phyloP scores from a whole-genome alignment of 2,113 vertebrate genomes.

The Donacobius atricapilla region DNA sequence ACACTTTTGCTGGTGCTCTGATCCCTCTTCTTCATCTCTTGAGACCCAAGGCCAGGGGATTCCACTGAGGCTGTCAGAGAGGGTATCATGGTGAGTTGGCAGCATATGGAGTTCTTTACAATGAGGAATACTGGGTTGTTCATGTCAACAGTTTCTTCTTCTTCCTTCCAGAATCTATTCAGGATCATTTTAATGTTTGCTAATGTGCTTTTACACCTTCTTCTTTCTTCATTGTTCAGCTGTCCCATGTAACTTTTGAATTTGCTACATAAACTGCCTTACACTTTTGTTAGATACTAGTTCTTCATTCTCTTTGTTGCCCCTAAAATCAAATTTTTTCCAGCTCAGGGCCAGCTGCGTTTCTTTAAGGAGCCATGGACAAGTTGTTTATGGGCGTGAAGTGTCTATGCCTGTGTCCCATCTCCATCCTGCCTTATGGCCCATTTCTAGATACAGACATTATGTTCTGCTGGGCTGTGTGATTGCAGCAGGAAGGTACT shows the following conservation, averaged over 20 bases:
- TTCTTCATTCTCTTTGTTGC: background rate
- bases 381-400: background rate
- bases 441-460: background rate
- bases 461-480: background rate
- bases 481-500: background rate
- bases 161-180: background rate
- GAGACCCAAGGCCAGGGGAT: background rate
- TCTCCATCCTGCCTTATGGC: background rate
- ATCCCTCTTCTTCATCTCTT: background rate
- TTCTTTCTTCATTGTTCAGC: background rate
- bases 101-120: background rate
- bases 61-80: background rate
- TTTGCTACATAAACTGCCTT: background rate
- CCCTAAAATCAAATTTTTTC: background rate
- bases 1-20: background rate
- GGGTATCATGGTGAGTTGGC: fast-evolving
- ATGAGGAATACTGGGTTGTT: background rate
- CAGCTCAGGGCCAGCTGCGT: background rate
- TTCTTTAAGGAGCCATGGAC: background rate
- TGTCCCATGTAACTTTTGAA: background rate
- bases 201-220: background rate
- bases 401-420: background rate
- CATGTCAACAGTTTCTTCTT: background rate
- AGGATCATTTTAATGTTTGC: background rate
- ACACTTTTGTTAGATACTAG: background rate